Evolutionary conservation across 2,888 invertebrate species (phyloP).

Genomic region (Lasius fuliginosus): DNA sequence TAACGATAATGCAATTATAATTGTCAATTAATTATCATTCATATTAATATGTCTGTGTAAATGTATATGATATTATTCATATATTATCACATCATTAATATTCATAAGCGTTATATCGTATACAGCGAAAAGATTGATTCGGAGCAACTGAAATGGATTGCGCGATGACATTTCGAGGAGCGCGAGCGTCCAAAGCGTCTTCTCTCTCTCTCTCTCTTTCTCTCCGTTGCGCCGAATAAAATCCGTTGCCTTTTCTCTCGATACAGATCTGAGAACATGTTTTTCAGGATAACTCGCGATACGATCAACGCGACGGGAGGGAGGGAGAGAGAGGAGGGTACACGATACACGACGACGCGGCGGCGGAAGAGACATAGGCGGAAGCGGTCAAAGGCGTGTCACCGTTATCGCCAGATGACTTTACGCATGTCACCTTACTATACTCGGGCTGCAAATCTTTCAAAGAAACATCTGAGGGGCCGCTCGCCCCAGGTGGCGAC

Average conservation of each 20-base stretch:
- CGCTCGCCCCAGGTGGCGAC: conserved; percentile 72
- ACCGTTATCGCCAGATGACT: conserved; percentile 79
- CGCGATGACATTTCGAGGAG: neutral
- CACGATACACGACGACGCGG: conserved; percentile 48
- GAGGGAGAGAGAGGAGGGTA: neutral
- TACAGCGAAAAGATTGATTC: neutral
- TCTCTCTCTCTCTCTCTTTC: neutral
- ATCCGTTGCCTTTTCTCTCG: neutral
- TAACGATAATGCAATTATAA: neutral
- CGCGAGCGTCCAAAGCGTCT: neutral
- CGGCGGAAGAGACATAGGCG: conserved; percentile 72
- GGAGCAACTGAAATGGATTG: neutral
- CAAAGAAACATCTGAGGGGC: conserved; percentile 81
- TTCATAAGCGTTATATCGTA: neutral
- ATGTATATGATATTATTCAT: neutral
- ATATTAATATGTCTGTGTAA: neutral
- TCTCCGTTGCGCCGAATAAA: neutral
- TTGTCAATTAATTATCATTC: conserved; percentile 8
- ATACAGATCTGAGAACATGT: conserved; percentile 13
- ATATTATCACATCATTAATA: neutral
- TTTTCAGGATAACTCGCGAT: conserved; percentile 31
- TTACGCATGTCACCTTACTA: conserved; percentile 66
- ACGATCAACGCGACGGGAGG: neutral
- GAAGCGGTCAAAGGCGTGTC: conserved; percentile 78
- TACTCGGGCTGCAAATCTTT: conserved; percentile 80